A percentile compares a stretch with the other conserved stretches of the same genome.
Evolutionary conservation across 2,797 vertebrate genomes (phyloP).

Genomic region (Steatocranus sp.): DNA sequence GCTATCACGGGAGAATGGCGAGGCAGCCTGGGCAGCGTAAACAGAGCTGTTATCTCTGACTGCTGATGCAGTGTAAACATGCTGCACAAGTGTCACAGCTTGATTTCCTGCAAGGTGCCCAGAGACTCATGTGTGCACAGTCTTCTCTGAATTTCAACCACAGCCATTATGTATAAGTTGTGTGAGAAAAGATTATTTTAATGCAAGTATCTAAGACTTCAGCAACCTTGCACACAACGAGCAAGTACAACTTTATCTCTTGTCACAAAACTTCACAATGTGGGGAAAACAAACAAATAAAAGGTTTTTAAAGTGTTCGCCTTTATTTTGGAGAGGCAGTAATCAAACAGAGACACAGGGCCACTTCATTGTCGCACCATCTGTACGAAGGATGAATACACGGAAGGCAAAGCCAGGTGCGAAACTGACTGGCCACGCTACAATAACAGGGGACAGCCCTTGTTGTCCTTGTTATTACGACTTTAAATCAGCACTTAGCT

Average conservation of each 20-base stretch:
- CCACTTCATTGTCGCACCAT: not conserved
- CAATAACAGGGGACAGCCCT: slow-evolving; percentile 33
- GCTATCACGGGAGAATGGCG: slow-evolving; percentile 31
- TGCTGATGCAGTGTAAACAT: not conserved
- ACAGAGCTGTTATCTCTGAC: slow-evolving; percentile 56
- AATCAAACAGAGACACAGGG: not conserved
- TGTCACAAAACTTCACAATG: not conserved
- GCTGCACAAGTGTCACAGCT: not conserved
- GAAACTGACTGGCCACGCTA: slow-evolving; percentile 19
- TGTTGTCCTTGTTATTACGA: slow-evolving; percentile 24
- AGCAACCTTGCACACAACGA: not conserved
- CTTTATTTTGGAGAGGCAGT: not conserved
- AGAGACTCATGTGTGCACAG: not conserved
- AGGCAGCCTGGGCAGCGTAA: slow-evolving; percentile 22
- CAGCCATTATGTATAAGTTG: not conserved
- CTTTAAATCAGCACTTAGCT: slow-evolving; percentile 25
- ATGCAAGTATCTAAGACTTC: not conserved
- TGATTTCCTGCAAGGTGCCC: not conserved
- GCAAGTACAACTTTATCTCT: not conserved
- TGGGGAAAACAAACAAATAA: not conserved
- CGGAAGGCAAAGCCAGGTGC: slow-evolving; percentile 44
- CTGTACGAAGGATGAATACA: slow-evolving; percentile 21
- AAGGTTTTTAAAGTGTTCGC: not conserved
- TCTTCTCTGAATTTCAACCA: not conserved
- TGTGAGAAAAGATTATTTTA: not conserved